Conservation (phyloP, 1,140 invertebrate genomes). For the Eupeodes corollae region DNA sequence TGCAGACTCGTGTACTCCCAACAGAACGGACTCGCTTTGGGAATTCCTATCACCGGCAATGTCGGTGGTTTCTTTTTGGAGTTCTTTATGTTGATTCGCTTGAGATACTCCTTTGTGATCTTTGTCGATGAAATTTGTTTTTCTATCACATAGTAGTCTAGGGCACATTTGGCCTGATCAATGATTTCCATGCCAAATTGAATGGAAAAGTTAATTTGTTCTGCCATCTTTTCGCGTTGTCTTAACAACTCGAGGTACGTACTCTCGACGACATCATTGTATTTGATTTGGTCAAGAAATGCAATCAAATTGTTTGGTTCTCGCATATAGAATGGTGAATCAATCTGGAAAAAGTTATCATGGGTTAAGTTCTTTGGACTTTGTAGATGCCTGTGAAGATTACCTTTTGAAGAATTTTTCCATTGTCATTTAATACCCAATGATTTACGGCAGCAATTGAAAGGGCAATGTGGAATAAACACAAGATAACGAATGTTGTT, state of each 20-base stretch:
- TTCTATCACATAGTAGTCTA: conserved; percentile 27
- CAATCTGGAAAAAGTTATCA: conserved; percentile 39
- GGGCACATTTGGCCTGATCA: conserved; percentile 29
- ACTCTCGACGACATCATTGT: conserved; percentile 28
- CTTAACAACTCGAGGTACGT: conserved; percentile 24
- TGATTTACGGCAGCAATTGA: conserved; percentile 14
- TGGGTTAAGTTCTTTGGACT: background rate
- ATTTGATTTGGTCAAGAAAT: conserved; percentile 67
- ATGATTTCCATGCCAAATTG: conserved; percentile 27
- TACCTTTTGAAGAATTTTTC: conserved; percentile 16
- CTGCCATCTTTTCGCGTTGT: conserved; percentile 25
- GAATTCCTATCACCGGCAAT: no score
- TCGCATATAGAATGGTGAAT: conserved; percentile 67
- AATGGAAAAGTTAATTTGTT: conserved; percentile 27
- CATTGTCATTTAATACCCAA: conserved; percentile 29
- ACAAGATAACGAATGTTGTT: no score
- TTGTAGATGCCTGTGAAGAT: background rate
- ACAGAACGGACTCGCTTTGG: no score
- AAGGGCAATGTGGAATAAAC: no score
- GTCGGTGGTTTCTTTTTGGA: no score
- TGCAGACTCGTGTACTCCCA: no score
- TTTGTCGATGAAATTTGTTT: conserved; percentile 25
- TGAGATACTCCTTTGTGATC: conserved; percentile 11
- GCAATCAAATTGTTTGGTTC: conserved; percentile 68
- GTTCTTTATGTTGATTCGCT: conserved; percentile 3